Conservation (phyloP, 2,113 vertebrate species). For the Columbina picui region DNA sequence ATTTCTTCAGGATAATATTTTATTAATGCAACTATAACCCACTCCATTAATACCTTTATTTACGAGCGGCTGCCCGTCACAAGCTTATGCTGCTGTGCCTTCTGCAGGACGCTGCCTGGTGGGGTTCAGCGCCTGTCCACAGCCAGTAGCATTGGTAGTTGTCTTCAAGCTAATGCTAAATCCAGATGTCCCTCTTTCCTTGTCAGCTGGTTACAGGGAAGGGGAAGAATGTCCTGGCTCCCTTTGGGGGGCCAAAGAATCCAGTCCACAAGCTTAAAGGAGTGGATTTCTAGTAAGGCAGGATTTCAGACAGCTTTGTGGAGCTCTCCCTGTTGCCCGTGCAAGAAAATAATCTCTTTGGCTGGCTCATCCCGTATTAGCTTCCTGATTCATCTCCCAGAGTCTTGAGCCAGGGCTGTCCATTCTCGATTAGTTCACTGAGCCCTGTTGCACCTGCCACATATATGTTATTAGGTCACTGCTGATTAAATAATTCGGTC, state of each 20-base stretch:
- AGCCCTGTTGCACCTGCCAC: slow-evolving; percentile 44
- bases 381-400: neutral
- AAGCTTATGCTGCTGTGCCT: rapidly evolving
- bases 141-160: neutral
- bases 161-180: neutral
- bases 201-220: neutral
- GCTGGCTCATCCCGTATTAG: slow-evolving; percentile 56
- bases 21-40: neutral
- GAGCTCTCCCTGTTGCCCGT: neutral
- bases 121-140: neutral
- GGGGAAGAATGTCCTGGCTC: neutral
- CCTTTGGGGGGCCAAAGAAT: neutral
- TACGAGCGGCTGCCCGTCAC: neutral
- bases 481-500: slow-evolving; percentile 44
- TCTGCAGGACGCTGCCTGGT: neutral
- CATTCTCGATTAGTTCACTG: slow-evolving; percentile 41
- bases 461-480: slow-evolving; percentile 44
- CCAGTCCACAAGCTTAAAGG: neutral
- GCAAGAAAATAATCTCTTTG: slow-evolving; percentile 57
- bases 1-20: slow-evolving; percentile 12
- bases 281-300: slow-evolving; percentile 2
- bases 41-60: neutral
- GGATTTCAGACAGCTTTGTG: slow-evolving; percentile 44
- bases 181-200: neutral
- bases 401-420: neutral